Evolutionary conservation across 2,113 vertebrate genomes (phyloP), one percentile per base, ranked within the genome.

Genomic region (Chionodraco myersi): DNA sequence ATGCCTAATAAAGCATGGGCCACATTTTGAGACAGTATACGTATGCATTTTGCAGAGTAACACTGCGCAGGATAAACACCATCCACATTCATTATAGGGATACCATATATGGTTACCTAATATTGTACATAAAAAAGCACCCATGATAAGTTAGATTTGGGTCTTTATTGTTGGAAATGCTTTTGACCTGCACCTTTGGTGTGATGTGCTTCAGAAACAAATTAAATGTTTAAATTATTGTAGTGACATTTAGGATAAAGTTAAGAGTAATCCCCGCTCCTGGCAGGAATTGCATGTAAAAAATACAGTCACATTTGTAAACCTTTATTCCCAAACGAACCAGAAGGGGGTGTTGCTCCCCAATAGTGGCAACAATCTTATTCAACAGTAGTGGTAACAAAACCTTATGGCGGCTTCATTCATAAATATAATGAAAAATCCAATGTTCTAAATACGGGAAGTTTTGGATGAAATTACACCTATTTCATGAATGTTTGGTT

Each of bases 281-380:
- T 11, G 12, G 18, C 10, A 26, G 23, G 57, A 30, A 57, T 57
- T 47, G 18, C 36, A 12, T 13, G 7, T 44, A 8, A 34, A 18
- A n/a, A 34, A 10, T 62, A 1, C 10, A 6, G 9, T 4, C 41
- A 8, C 48, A 30, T 58, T 21, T 73, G 13, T n/a, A n/a, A 66
- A 58, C 5, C 1, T 0, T n/a, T 21, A 9, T 73, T 53, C 58
- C 23, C 18, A 49, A 16, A 63, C 1, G 41, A 44, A 61, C 90
- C 92, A 90, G 77, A 41, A 41, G 90, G 60, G 70, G 86, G 84
- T 23, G 84, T 86, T 92, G 85, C 34, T 80, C 80, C 70, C 70
- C 75, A 89, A 86, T 21, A 3, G 13, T 69, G 36, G 14, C 12
- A 10, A 2, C 7, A 41, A 41, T 41, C 36, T 4, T 30, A 30